phyloP scores from a whole-genome alignment of 1,140 invertebrate genomes.

The Sycophaga agraensis region DNA sequence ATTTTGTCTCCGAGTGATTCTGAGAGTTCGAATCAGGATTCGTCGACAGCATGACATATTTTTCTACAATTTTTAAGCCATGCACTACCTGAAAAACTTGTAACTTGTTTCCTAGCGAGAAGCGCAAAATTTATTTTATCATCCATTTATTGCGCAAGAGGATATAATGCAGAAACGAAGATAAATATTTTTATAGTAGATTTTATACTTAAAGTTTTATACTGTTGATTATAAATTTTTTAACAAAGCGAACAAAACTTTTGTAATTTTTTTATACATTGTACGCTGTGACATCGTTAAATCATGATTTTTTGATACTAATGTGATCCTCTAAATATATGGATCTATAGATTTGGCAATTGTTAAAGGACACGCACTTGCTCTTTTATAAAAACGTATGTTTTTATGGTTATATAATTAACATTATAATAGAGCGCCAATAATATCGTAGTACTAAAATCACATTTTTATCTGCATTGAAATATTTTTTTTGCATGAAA shows the following conservation, averaged over 20 bases:
- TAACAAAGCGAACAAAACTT: slow-evolving; percentile 12
- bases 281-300: slow-evolving; percentile 7
- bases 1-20: slow-evolving; percentile 27
- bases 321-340: slow-evolving; percentile 15
- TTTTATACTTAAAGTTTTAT: slow-evolving; percentile 35
- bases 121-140: not conserved
- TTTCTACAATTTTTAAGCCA: slow-evolving; percentile 27
- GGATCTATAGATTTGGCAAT: not conserved
- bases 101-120: slow-evolving; percentile 2
- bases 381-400: not conserved
- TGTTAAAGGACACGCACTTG: not conserved
- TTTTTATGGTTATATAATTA: too few relatives aligned
- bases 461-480: slow-evolving; percentile 1
- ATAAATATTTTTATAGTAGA: slow-evolving; percentile 27
- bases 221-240: slow-evolving; percentile 22
- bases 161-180: not conserved
- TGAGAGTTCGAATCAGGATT: slow-evolving; percentile 37
- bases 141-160: too few relatives aligned
- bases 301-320: slow-evolving; percentile 26
- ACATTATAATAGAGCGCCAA: slow-evolving; percentile 1
- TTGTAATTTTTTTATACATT: slow-evolving; percentile 12
- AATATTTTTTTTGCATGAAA: slow-evolving; percentile 9
- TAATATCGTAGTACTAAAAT: slow-evolving; percentile 15
- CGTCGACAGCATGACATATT: slow-evolving; percentile 36
- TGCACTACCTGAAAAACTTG: slow-evolving; percentile 13